Evolutionary conservation across 2,113 vertebrate genomes (phyloP).

Genomic region (Psittacus erithacus): DNA sequence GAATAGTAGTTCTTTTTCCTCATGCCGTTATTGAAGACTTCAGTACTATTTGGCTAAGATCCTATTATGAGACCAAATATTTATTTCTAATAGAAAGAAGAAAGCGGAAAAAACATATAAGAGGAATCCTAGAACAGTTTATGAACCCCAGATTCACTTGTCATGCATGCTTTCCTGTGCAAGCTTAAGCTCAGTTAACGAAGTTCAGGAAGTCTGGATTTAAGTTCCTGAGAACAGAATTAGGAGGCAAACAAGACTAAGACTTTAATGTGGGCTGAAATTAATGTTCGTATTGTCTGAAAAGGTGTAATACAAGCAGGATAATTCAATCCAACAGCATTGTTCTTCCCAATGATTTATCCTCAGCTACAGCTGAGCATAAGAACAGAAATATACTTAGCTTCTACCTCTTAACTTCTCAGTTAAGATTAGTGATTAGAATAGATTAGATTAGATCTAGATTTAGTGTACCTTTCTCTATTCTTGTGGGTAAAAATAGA

Average conservation of each 20-base stretch:
- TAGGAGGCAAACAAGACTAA: background rate
- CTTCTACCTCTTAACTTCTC: background rate
- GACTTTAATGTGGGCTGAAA: background rate
- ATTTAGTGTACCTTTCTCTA: background rate
- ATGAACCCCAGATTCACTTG: background rate
- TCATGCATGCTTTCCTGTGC: fast-evolving
- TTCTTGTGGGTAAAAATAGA: background rate
- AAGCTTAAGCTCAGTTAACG: background rate
- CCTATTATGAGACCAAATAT: background rate
- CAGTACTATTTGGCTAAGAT: background rate
- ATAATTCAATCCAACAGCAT: background rate
- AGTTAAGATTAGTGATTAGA: background rate
- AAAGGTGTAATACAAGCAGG: background rate
- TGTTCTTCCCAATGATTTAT: background rate
- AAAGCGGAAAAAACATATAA: background rate
- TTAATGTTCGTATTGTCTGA: background rate
- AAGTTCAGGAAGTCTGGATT: background rate
- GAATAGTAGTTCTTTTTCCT: background rate
- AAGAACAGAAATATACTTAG: background rate
- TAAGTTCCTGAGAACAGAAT: background rate
- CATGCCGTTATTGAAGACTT: background rate
- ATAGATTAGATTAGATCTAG: background rate
- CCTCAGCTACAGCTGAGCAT: background rate
- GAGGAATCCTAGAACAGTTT: background rate
- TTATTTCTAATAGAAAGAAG: background rate